Conservation (phyloP, 2,888 invertebrate genomes). For the Arge pagana region DNA sequence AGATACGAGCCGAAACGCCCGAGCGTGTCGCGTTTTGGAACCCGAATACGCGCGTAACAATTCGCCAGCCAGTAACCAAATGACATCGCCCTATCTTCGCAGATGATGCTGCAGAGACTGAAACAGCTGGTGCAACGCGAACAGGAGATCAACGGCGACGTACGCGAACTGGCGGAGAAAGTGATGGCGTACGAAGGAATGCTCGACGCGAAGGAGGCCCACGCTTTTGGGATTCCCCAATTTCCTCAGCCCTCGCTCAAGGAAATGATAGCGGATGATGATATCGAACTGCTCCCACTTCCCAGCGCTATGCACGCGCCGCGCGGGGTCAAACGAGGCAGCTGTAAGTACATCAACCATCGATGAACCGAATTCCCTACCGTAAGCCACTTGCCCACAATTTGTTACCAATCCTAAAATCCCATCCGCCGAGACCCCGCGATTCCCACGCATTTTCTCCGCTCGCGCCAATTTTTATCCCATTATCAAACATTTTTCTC, state of each 20-base stretch:
- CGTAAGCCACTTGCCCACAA: too few relatives aligned
- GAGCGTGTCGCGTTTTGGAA: too few relatives aligned
- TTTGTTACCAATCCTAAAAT: too few relatives aligned
- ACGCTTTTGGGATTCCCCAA: background rate
- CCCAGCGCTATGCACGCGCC: conserved; percentile 44
- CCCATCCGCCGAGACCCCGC: too few relatives aligned
- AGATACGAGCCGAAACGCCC: too few relatives aligned
- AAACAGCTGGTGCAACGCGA: conserved; percentile 41
- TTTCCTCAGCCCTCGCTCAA: conserved; percentile 17
- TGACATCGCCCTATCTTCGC: too few relatives aligned
- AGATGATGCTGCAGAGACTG: conserved; percentile 42
- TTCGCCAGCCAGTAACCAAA: too few relatives aligned
- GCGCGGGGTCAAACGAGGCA: conserved; percentile 47
- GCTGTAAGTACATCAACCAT: conserved; percentile 47
- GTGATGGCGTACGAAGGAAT: conserved; percentile 44
- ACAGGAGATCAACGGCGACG: conserved; percentile 42
- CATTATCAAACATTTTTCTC: too few relatives aligned
- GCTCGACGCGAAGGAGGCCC: conserved; percentile 38
- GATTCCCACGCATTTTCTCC: too few relatives aligned
- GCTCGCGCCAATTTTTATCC: too few relatives aligned
- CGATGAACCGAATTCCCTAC: too few relatives aligned
- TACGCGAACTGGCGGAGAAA: conserved; percentile 44
- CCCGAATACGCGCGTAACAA: too few relatives aligned
- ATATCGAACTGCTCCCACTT: conserved; percentile 43
- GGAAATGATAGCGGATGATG: conserved; percentile 29